Evolutionary conservation across 2,797 vertebrate genomes (phyloP), one percentile per base, ranked within the genome.

Genomic region (Bradypodion ventrale): DNA sequence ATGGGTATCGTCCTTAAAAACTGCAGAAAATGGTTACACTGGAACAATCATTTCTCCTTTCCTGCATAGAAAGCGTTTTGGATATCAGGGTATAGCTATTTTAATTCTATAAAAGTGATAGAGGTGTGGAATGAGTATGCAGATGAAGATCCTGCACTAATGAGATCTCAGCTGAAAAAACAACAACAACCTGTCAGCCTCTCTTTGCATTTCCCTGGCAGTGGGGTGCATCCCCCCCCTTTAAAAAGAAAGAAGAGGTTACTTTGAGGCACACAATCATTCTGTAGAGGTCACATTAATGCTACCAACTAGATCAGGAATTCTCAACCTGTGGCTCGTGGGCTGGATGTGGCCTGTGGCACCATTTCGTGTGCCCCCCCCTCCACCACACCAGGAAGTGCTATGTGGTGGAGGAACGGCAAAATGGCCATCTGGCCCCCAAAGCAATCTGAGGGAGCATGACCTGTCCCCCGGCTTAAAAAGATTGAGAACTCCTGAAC

Each of bases 1-100:
- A 75, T 69, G 49, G 52, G 49, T 60, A 85, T 75, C 76, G 78
- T 60, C 56, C 72, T 75, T 81, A 85, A 85, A 85, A 76, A 52
- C 78, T 3, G 40, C 16, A n/a, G 70, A 49, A 60, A 85, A 25
- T 59, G 65, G 70, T 60, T n/a, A 49, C 49, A 75, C 40, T 37
- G n/a, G 56, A 60, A 63, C 44, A 49, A 81, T 85, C 72, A 29
- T 37, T 85, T 69, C 40, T n/a, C 9, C 25, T n/a, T 81, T 76
- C n/a, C n/a, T 16, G 42, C 32, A 25, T 27, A 1, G 35, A 75
- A 75, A 2, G 19, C 46, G 25, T 73, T 46, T n/a, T 65, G 75
- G 63, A 40, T 80, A 32, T 29, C 72, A 37, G 2, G 21, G 32
- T 37, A 52, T 32, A 49, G n/a, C 78, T 25, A 29, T 62, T 60